A percentile compares a stretch with the other conserved stretches of the same genome.
phyloP scores from a whole-genome alignment of 2,888 invertebrate genomes.

The Ormyrus pomaceus region DNA sequence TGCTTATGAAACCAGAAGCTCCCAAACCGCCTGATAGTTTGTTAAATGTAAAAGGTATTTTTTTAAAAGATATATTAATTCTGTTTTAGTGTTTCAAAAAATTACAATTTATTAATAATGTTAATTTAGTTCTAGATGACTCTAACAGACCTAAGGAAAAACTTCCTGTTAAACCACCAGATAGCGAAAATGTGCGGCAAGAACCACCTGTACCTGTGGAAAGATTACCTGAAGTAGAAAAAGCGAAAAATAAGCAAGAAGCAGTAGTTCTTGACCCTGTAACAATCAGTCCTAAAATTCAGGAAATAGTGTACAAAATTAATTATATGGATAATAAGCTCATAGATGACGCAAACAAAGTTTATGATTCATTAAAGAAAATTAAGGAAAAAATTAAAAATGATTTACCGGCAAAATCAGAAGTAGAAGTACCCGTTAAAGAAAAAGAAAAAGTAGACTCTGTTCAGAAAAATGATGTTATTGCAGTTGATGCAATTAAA shows the following conservation, averaged over 20 bases:
- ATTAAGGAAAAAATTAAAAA: constrained; percentile 15
- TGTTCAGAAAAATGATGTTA: constrained; percentile 47
- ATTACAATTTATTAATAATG: neutral
- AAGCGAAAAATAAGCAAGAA: constrained; percentile 68
- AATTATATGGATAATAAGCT: constrained; percentile 46
- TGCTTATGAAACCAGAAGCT: constrained; percentile 57
- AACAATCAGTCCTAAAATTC: constrained; percentile 58
- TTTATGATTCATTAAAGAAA: constrained; percentile 47
- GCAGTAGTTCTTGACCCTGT: constrained; percentile 76
- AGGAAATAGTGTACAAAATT: constrained; percentile 45
- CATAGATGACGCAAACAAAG: constrained; percentile 39
- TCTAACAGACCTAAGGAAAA: constrained; percentile 55
- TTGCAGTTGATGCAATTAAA: constrained; percentile 69
- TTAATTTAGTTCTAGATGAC: constrained; percentile 56
- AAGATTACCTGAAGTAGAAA: constrained; percentile 62
- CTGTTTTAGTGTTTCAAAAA: neutral
- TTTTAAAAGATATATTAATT: constrained; percentile 1
- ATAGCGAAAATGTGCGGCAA: constrained; percentile 64
- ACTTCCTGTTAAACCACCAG: constrained; percentile 55
- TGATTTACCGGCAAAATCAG: constrained; percentile 16
- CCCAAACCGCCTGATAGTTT: constrained; percentile 50
- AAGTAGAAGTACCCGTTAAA: constrained; percentile 27
- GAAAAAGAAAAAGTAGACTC: constrained; percentile 25
- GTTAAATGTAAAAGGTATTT: constrained; percentile 39
- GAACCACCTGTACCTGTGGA: constrained; percentile 74